Evolutionary conservation across 2,888 invertebrate species (phyloP).

Genomic region (Diarsia brunnea): DNA sequence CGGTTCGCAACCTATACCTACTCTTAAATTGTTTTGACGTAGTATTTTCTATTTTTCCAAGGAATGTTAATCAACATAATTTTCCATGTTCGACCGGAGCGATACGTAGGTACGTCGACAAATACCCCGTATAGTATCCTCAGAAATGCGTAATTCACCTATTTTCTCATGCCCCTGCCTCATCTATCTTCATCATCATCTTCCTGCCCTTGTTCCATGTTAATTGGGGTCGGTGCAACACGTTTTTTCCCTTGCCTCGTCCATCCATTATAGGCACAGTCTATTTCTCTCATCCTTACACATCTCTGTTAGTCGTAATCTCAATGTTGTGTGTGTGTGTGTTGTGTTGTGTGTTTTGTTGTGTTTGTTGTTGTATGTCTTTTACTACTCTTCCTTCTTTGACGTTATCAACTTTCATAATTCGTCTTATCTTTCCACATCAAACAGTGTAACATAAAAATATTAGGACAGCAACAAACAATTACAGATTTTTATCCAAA

Average conservation of each 20-base stretch:
- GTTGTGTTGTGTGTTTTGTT: too few relatives aligned
- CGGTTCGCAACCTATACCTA: not conserved
- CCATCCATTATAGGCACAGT: too few relatives aligned
- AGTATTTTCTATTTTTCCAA: not conserved
- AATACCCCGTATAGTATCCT: too few relatives aligned
- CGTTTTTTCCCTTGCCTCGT: too few relatives aligned
- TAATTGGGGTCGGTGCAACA: too few relatives aligned
- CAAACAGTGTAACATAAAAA: slow-evolving; percentile 1
- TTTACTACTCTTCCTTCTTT: not conserved
- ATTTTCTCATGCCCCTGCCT: not conserved
- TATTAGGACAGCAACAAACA: slow-evolving; percentile 33
- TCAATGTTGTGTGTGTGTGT: too few relatives aligned
- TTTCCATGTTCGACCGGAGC: not conserved
- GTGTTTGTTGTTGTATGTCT: too few relatives aligned
- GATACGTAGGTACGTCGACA: not conserved
- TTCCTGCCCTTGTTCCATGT: too few relatives aligned
- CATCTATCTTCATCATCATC: not conserved
- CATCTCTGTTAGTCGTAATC: too few relatives aligned
- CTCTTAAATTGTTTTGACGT: not conserved
- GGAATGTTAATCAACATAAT: not conserved
- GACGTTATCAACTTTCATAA: not conserved
- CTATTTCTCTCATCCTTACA: too few relatives aligned
- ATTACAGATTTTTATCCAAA: slow-evolving; percentile 50
- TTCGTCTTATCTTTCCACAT: not conserved
- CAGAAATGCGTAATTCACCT: not conserved